A percentile compares a stretch with the other conserved stretches of the same genome.
Evolutionary conservation across 2,113 vertebrate species (phyloP).

Genomic region (Daboia siamensis): DNA sequence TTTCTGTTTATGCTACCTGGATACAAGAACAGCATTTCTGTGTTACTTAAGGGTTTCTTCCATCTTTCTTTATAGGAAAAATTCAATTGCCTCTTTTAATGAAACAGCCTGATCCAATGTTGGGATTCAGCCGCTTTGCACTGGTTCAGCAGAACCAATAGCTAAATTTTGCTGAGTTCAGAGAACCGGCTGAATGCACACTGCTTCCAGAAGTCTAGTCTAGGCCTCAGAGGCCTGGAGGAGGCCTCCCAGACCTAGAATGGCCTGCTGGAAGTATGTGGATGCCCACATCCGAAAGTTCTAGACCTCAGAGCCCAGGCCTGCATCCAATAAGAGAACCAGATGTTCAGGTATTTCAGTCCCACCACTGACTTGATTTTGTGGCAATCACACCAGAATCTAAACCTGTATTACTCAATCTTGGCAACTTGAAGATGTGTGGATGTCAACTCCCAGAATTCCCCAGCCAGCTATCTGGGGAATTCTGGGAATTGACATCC

Average conservation of each 20-base stretch:
- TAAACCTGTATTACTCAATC: neutral
- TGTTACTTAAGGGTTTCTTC: neutral
- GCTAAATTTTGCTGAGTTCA: too few species aligned
- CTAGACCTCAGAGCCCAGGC: too few species aligned
- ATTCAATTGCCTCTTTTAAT: neutral
- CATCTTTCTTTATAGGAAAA: neutral
- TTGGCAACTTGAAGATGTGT: neutral
- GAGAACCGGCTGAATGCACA: too few species aligned
- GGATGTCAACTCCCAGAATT: neutral
- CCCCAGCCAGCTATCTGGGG: neutral
- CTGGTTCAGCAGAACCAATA: too few species aligned
- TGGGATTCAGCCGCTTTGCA: too few species aligned
- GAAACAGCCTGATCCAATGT: neutral
- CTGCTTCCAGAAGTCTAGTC: too few species aligned
- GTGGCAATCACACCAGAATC: neutral
- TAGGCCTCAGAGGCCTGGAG: too few species aligned
- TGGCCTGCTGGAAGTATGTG: too few species aligned
- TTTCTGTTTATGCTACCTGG: constrained; percentile 1
- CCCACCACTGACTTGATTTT: neutral
- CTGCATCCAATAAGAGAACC: too few species aligned
- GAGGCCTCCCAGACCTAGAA: too few species aligned
- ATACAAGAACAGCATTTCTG: neutral
- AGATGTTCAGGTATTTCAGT: too few species aligned
- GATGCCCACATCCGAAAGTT: too few species aligned
- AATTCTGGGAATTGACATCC: neutral